A percentile compares a stretch with the other conserved stretches of the same genome.
These are phyloP conservation scores for Pachycephala philippinensis DNA, from an alignment of 2,113 vertebrate genomes.

Conservation along the genomic window DNA sequence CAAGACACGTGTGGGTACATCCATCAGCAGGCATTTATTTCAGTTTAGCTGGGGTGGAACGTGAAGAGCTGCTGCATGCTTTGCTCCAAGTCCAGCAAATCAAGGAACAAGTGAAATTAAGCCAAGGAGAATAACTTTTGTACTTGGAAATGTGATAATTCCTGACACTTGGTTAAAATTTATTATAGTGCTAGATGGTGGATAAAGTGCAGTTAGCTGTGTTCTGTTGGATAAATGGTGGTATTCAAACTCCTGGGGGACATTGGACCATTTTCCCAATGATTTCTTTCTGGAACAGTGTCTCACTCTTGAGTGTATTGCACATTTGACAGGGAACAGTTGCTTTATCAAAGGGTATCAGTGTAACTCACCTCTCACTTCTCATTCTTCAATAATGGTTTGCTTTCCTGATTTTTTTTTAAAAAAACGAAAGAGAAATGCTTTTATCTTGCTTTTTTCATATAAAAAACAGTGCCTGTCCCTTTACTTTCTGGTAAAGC, in stretches of 20 bases:
- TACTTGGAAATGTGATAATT: background rate
- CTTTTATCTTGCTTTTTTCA: background rate
- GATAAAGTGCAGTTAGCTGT: background rate
- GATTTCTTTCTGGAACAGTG: background rate
- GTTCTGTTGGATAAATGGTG: background rate
- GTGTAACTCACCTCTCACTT: background rate
- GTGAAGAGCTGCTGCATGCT: background rate
- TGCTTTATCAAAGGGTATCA: background rate
- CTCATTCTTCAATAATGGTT: background rate
- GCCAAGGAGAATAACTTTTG: background rate
- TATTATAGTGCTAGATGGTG: accelerated
- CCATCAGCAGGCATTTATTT: background rate
- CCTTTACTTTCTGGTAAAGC: background rate
- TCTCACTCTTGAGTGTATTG: background rate
- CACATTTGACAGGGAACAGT: background rate
- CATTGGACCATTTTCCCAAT: background rate
- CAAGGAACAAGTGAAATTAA: background rate
- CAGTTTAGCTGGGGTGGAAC: background rate
- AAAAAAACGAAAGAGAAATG: background rate
- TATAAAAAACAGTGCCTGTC: background rate
- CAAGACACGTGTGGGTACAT: background rate
- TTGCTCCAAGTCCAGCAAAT: background rate
- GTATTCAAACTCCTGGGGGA: background rate
- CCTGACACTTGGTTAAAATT: background rate
- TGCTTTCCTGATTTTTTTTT: background rate